Base-by-base conservation (phyloP, 2,888 invertebrate species). In the Cordylochernes scorpioides region DNA sequence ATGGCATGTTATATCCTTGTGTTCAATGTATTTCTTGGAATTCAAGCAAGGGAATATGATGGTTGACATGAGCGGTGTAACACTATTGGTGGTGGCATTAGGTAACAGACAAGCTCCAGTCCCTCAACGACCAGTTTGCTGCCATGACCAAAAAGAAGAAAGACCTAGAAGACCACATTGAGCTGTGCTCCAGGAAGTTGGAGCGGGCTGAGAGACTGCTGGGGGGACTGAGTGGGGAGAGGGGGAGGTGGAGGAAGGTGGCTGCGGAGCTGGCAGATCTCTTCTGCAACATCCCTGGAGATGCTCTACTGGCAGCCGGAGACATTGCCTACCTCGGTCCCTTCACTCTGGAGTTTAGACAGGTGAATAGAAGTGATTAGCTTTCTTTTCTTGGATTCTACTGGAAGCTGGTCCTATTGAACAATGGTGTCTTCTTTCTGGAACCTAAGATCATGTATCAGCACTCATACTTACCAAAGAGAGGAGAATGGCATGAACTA, bases 91-190 rank as follows among this genome's bases (percentile, higher is more conserved):
- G n/a, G n/a, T n/a, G n/a, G n/a, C n/a, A n/a, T n/a, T n/a, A 36
- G 41, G 66, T 78, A 3, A 63, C 72, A 5, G 78, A 78, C 49
- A 75, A 77, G 49, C 53, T 84, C 33, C 78, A 91, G 60, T 71
- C 77, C 0, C 58, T 97, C 7, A 86, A 88, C 53, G 91, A 94
- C 51, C 80, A 82, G 53, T 82, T 91, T 52, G 84, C 86, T 2
- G 80, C 75, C 33, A 86, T 84, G 64, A 82, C 82, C 2, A 71
- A 84, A 39, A 80, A 86, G 53, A 94, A 94, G 58, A 84, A 88
- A 49, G 78, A 84, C n/a, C 59, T 97, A 3, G 91, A 94, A 49
- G 82, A 84, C 49, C 71, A 77, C 49, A 86, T 91, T 35, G 74
- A 73, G 6, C 60, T 78, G 26, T 88, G 86, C 47, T 71, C 72